Evolutionary conservation across 1,140 invertebrate species (phyloP).

Genomic region (Idris sp.): DNA sequence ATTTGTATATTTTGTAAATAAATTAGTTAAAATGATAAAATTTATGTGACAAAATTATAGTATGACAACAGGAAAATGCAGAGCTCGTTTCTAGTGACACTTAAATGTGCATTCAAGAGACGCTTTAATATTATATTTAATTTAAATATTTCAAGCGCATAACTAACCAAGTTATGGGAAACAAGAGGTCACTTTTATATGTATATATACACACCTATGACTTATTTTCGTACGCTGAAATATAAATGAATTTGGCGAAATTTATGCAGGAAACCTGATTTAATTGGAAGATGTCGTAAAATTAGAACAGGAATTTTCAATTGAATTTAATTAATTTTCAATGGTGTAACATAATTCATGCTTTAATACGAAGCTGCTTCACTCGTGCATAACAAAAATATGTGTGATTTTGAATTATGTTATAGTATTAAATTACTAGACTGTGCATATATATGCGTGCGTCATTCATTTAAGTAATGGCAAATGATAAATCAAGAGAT

Average conservation of each 20-base stretch:
- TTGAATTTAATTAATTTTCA: slow-evolving; percentile 5
- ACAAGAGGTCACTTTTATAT: too few species aligned
- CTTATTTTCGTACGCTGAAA: neutral
- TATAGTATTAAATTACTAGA: too few species aligned
- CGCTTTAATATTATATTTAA: slow-evolving; percentile 15
- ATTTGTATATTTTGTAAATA: too few species aligned
- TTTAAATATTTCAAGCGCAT: slow-evolving; percentile 17
- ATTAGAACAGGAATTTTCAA: slow-evolving; percentile 3
- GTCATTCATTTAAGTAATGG: neutral
- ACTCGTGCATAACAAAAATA: neutral
- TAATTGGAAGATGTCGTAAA: slow-evolving; percentile 5
- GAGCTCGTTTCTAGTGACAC: too few species aligned
- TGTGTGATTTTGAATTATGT: slow-evolving; percentile 1
- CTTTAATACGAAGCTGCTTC: neutral
- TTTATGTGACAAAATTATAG: too few species aligned
- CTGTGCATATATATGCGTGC: neutral
- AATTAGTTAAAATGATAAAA: too few species aligned
- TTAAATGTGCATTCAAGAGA: too few species aligned
- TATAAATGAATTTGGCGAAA: neutral
- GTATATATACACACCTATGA: too few species aligned
- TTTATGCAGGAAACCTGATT: neutral
- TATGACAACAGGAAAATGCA: too few species aligned
- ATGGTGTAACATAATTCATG: neutral
- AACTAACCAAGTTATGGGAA: neutral
- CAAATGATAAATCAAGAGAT: neutral